Conservation (phyloP, 2,888 invertebrate genomes). For the Parnassius smintheus region DNA sequence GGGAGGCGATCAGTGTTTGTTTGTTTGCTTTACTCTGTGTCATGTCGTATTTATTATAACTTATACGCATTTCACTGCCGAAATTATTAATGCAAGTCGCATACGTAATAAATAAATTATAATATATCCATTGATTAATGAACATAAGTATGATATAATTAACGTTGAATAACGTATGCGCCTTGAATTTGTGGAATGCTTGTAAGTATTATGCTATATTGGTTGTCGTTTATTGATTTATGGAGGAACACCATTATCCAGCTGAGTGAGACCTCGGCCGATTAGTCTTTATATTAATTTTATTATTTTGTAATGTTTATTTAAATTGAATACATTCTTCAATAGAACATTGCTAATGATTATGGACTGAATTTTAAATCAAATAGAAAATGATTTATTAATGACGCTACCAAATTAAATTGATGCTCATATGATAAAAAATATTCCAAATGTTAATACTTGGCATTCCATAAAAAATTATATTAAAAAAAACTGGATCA, state of each 20-base stretch:
- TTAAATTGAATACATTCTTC: conserved; percentile 20
- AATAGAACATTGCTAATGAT: conserved; percentile 11
- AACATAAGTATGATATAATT: conserved; percentile 34
- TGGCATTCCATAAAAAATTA: no score
- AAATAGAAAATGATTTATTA: conserved; percentile 2
- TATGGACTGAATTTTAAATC: conserved; percentile 2
- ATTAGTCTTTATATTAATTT: conserved; percentile 23
- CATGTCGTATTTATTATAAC: conserved; percentile 59
- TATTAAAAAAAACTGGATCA: no score
- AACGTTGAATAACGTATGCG: conserved; percentile 53
- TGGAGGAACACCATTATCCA: conserved; percentile 29
- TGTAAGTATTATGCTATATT: conserved; percentile 47
- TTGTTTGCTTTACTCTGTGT: conserved; percentile 60
- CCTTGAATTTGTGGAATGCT: conserved; percentile 57
- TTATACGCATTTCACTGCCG: conserved; percentile 25
- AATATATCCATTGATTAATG: conserved; percentile 37
- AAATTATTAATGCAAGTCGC: conserved; percentile 41
- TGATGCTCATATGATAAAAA: no score
- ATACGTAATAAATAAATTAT: conserved; percentile 36
- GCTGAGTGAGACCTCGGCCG: conserved; percentile 17
- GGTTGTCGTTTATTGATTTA: conserved; percentile 44
- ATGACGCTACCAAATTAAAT: conserved; percentile 5
- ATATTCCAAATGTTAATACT: no score
- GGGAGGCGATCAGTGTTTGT: conserved; percentile 63
- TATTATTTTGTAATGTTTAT: conserved; percentile 13